Percentiles rank a stretch among this genome's conserved stretches.
These are phyloP conservation scores for Epizoanthus rinbou DNA, from an alignment of 92 coral and sea anemone species.

Conservation along the genomic window DNA sequence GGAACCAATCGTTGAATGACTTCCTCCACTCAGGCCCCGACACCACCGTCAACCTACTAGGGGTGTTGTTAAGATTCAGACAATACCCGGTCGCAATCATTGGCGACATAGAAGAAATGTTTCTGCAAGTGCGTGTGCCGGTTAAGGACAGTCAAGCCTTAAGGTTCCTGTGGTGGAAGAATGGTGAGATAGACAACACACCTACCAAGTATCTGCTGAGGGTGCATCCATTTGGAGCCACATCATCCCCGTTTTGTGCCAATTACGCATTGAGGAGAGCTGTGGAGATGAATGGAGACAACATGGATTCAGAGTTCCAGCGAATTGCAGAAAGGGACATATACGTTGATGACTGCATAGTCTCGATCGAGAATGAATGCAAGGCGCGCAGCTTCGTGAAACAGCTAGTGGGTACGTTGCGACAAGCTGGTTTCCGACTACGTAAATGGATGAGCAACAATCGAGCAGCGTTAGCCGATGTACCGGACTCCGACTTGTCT, in stretches of 20 bases:
- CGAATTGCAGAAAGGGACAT: constrained; percentile 15
- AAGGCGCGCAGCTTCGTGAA: constrained; percentile 1
- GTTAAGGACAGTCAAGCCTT: constrained; percentile 34
- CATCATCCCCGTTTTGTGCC: constrained; percentile 32
- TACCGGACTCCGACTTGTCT: background rate
- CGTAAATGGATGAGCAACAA: constrained; percentile 49
- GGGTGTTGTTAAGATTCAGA: constrained; percentile 31
- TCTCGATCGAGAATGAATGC: constrained; percentile 6
- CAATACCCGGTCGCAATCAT: constrained; percentile 33
- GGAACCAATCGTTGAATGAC: constrained; percentile 31
- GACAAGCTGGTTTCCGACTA: constrained; percentile 43
- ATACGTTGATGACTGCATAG: constrained; percentile 44
- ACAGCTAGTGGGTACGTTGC: constrained; percentile 21
- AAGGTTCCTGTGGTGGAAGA: constrained; percentile 37
- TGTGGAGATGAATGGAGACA: background rate
- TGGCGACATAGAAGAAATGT: constrained; percentile 24
- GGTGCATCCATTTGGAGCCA: constrained; percentile 42
- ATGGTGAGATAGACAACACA: constrained; percentile 17
- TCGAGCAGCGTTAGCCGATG: constrained; percentile 11
- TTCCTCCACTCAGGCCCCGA: constrained; percentile 30
- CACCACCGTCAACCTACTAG: constrained; percentile 30
- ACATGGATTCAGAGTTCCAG: background rate
- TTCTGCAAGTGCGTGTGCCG: constrained; percentile 26
- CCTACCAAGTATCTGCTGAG: constrained; percentile 28
- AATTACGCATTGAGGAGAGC: constrained; percentile 31